Conservation (phyloP, 53 echinoderm and acorn worm species). For the Luidia sarsii region DNA sequence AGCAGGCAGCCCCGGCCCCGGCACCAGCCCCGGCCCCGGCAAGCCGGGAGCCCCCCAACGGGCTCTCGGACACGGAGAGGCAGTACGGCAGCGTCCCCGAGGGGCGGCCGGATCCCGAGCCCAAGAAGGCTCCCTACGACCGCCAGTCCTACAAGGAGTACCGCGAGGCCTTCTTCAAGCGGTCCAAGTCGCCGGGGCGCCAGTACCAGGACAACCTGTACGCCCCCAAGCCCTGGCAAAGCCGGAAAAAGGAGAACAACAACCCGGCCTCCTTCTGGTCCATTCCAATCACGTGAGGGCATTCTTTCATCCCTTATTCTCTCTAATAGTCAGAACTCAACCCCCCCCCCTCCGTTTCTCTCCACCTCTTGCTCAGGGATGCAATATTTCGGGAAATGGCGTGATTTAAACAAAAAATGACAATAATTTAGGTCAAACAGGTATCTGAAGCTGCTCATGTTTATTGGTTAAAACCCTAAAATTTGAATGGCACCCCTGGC, state of each 20-base stretch:
- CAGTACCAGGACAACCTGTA: conserved; percentile 84
- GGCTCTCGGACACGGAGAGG: conserved; percentile 40
- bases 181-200: conserved; percentile 86
- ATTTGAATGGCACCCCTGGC: no score
- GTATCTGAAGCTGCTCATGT: no score
- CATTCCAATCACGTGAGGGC: conserved; percentile 79
- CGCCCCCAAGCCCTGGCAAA: conserved; percentile 71
- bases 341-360: no score
- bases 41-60: conserved; percentile 50
- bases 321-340: no score
- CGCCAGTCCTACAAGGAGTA: conserved; percentile 80
- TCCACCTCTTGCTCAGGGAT: no score
- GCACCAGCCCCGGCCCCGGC: no score
- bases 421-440: no score
- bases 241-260: conserved; percentile 44
- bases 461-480: no score
- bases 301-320: no score
- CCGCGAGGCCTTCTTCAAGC: conserved; percentile 64
- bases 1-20: conserved; percentile 26
- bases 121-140: conserved; percentile 62
- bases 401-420: no score
- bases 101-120: conserved; percentile 38
- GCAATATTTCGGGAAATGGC: no score
- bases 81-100: conserved; percentile 67
- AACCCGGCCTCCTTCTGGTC: conserved; percentile 62